Evolutionary conservation across 2,797 vertebrate species (phyloP).

Genomic region (Atherinosoma microstoma): DNA sequence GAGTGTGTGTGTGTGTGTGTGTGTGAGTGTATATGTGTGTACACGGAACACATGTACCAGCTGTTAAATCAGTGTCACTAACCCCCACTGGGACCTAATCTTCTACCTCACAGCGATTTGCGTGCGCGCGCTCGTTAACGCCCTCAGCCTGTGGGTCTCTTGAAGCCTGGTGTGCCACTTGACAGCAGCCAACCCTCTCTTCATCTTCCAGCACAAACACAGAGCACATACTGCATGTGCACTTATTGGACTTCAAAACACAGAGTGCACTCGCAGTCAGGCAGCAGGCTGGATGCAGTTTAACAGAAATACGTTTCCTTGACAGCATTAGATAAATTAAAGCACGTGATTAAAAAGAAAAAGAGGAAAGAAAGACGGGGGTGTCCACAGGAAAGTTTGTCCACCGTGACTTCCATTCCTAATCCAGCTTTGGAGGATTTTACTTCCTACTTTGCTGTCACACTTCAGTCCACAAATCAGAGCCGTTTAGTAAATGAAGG

Average conservation of each 20-base stretch:
- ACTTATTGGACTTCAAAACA: not conserved
- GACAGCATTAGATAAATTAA: constrained; percentile 11
- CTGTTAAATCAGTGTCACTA: constrained; percentile 76
- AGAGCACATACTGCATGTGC: constrained; percentile 2
- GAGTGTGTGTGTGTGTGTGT: constrained; percentile 15
- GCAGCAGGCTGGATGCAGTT: not conserved
- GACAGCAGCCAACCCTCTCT: constrained; percentile 51
- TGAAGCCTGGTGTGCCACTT: constrained; percentile 63
- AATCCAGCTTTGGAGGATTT: constrained; percentile 51
- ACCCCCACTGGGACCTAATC: constrained; percentile 72
- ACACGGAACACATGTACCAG: constrained; percentile 62
- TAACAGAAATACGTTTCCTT: constrained; percentile 12
- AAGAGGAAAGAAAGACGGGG: not conserved
- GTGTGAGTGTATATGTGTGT: constrained; percentile 15
- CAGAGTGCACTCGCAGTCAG: not conserved
- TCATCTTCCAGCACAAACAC: constrained; percentile 42
- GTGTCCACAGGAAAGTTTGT: constrained; percentile 17
- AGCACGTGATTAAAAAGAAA: constrained; percentile 7
- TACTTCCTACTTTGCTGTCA: constrained; percentile 35
- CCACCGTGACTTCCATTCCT: constrained; percentile 18
- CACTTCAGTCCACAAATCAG: constrained; percentile 32
- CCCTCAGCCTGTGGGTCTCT: constrained; percentile 45
- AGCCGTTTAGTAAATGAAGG: constrained; percentile 16
- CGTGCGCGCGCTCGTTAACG: constrained; percentile 40
- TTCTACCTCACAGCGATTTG: constrained; percentile 55